Base-by-base conservation (phyloP, 2,888 invertebrate species). In the Yponomeuta plumbellus region DNA sequence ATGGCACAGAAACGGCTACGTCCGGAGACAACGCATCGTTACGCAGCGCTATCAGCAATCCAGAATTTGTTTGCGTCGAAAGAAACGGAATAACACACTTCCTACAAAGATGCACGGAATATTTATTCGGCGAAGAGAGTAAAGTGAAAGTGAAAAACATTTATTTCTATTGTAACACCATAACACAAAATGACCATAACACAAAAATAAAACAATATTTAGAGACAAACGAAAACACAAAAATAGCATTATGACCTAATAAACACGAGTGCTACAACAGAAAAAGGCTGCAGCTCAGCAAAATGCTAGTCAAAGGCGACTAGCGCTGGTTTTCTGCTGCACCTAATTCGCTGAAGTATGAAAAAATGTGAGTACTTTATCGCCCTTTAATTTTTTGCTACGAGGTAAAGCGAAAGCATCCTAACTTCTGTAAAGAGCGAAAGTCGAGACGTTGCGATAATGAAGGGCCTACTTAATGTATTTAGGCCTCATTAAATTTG, bases 401-500 rank as follows among this genome's bases (percentile, higher is more conserved):
- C 39, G n/a, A 61, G 61, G 39, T 39, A 22, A 64, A 58, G 44
- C 52, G 63, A 61, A 66, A 66, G 61, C 21, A 39, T 66, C 66
- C 20, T 64, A 64, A 62, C 67, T 68, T 70, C 71, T 72, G 67
- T 71, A 73, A 64, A 71, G 72, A 71, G 70, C 71, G 70, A 75
- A 75, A 75, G 71, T 75, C 72, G 74, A 75, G 75, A 76, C 76
- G 70, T 71, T 77, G 73, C 75, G 72, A 76, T 80, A 80, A 80
- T 78, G 76, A 78, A 77, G 75, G 75, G 71, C 74, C 75, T 70
- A 73, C 73, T 78, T 79, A 80, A 80, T 77, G 76, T 79, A 77
- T 76, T 80, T 77, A 76, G 76, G 75, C 72, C 77, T 79, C 77
- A 80, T 80, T 80, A 79, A 75, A 82, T 78, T 77, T 76, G 77